phyloP scores from a whole-genome alignment of 1,140 invertebrate genomes.

The Drosophila melanica region DNA sequence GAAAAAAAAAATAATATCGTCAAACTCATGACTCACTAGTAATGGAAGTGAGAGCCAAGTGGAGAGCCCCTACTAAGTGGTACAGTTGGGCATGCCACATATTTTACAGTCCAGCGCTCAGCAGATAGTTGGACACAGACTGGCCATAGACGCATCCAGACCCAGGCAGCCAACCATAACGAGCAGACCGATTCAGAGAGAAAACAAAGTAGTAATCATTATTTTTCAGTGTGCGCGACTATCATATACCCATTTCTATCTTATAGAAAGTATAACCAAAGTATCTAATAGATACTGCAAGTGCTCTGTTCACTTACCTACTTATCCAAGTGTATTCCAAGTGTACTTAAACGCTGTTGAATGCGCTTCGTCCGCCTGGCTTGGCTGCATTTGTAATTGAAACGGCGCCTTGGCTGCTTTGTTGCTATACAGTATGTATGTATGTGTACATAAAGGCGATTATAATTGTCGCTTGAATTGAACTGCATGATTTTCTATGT shows the following conservation, averaged over 20 bases:
- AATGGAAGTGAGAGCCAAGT: conserved; percentile 25
- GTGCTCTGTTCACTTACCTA: no score
- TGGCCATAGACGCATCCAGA: conserved; percentile 62
- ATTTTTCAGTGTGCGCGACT: background rate
- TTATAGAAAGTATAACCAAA: no score
- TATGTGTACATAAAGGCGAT: conserved; percentile 13
- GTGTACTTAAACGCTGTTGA: background rate
- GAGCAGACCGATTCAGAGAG: conserved; percentile 37
- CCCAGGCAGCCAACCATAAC: conserved; percentile 63
- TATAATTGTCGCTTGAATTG: conserved; percentile 38
- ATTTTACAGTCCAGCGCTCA: conserved; percentile 58
- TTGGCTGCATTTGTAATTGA: conserved; percentile 28
- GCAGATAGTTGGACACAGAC: conserved; percentile 40
- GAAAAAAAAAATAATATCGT: conserved; percentile 25
- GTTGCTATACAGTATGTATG: background rate
- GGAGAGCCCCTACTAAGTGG: conserved; percentile 9
- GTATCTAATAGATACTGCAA: no score
- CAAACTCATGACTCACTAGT: conserved; percentile 46
- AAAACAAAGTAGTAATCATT: conserved; percentile 14
- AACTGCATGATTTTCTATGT: conserved; percentile 11
- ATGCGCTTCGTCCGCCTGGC: background rate
- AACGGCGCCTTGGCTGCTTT: background rate
- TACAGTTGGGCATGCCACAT: conserved; percentile 52
- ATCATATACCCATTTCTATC: background rate
- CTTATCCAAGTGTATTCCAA: background rate